phyloP scores from a whole-genome alignment of 2,888 invertebrate species.

The Anthrax anthrax region DNA sequence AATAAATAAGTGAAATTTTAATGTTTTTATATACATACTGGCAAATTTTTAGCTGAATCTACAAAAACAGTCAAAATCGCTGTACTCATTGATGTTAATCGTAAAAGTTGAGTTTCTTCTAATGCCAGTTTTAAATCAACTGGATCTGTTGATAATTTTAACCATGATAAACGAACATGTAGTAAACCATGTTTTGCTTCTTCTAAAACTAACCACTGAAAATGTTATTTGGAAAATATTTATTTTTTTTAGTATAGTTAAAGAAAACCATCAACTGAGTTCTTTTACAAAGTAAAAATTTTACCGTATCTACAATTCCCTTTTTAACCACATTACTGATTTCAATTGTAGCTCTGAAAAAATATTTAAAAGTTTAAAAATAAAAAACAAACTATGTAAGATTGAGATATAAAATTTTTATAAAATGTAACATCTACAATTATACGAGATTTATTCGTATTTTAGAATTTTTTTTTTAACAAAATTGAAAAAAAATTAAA shows the following conservation, averaged over 20 bases:
- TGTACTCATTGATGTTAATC: conserved; percentile 60
- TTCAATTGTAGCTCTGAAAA: conserved; percentile 53
- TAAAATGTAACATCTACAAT: no score
- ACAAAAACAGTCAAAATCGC: conserved; percentile 74
- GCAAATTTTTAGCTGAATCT: conserved; percentile 83
- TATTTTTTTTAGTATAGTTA: conserved; percentile 9
- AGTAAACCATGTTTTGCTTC: conserved; percentile 91
- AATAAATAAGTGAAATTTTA: not conserved
- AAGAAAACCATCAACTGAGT: not conserved
- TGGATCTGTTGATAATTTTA: conserved; percentile 57
- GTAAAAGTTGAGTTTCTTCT: conserved; percentile 56
- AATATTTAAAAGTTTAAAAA: no score
- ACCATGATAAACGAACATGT: conserved; percentile 81
- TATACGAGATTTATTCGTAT: no score
- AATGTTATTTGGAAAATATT: conserved; percentile 9
- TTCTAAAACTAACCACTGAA: conserved; percentile 87
- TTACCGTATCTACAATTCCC: conserved; percentile 58
- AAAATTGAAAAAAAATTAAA: no score
- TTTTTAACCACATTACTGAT: conserved; percentile 53
- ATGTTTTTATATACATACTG: conserved; percentile 45
- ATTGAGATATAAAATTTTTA: no score
- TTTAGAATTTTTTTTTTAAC: no score
- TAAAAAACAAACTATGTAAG: no score
- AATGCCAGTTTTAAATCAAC: conserved; percentile 59
- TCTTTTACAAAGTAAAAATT: not conserved